These are phyloP conservation scores for Seriola quinqueradiata DNA, from an alignment of 2,113 vertebrate species.

Conservation along the genomic window DNA sequence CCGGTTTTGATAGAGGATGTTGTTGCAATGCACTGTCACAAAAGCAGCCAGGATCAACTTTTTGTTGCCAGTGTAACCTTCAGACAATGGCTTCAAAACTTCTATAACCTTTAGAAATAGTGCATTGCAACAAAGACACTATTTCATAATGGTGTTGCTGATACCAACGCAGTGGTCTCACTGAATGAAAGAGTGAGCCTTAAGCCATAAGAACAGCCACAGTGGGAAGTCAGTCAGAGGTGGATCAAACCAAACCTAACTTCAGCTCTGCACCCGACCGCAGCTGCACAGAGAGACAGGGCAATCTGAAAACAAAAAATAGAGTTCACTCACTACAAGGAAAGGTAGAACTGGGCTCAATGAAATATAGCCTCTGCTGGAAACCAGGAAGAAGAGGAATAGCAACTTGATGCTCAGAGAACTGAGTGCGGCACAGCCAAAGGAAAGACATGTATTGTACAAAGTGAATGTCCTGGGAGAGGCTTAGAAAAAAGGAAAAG, in stretches of 20 bases:
- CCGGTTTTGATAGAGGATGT: constrained; percentile 5
- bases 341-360: constrained; percentile 3
- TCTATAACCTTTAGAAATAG: constrained; percentile 1
- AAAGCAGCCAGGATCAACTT: not conserved
- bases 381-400: not conserved
- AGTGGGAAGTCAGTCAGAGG: constrained; percentile 6
- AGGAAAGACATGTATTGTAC: not conserved
- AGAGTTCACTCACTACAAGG: not conserved
- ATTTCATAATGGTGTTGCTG: not conserved
- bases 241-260: constrained; percentile 7
- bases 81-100: constrained; percentile 1
- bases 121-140: not conserved
- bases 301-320: constrained; percentile 4
- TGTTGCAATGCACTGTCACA: not conserved
- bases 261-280: constrained; percentile 1
- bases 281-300: constrained; percentile 4
- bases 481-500: not conserved
- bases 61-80: not conserved
- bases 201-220: too few relatives aligned
- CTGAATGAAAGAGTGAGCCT: not conserved
- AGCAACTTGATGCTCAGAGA: constrained; percentile 1
- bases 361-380: constrained; percentile 13
- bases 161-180: not conserved
- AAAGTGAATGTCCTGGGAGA: constrained; percentile 9
- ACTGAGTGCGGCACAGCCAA: not conserved